phyloP scores from a whole-genome alignment of 2,797 vertebrate genomes.

The Hypotaenidia okinawae region DNA sequence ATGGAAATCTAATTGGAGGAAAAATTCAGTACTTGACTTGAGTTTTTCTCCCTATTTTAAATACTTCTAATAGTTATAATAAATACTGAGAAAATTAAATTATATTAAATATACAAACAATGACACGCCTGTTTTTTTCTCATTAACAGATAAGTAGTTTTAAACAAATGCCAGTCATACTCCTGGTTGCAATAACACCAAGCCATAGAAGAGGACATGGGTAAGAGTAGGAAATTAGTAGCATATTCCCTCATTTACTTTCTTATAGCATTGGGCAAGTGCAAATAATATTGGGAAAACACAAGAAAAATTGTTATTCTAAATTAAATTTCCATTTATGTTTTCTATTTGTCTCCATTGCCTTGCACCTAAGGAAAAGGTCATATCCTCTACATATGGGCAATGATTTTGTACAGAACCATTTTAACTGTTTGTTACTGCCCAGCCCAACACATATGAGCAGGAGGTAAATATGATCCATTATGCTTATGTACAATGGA shows the following conservation, averaged over 20 bases:
- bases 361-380: not conserved
- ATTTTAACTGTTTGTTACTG: not conserved
- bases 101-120: not conserved
- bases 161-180: not conserved
- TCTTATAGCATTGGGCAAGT: not conserved
- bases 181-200: not conserved
- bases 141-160: not conserved
- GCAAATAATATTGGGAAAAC: not conserved
- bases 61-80: not conserved
- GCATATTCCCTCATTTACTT: not conserved
- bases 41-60: not conserved
- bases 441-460: not conserved
- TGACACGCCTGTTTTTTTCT: not conserved
- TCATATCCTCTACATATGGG: not conserved
- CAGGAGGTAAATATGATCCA: not conserved
- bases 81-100: not conserved
- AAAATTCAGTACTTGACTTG: not conserved
- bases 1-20: not conserved
- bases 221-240: not conserved
- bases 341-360: not conserved
- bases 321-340: not conserved
- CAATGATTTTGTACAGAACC: not conserved
- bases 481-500: not conserved
- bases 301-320: not conserved
- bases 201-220: not conserved